Base-by-base conservation (phyloP, 2,113 vertebrate genomes). In the Jaculus jaculus region DNA sequence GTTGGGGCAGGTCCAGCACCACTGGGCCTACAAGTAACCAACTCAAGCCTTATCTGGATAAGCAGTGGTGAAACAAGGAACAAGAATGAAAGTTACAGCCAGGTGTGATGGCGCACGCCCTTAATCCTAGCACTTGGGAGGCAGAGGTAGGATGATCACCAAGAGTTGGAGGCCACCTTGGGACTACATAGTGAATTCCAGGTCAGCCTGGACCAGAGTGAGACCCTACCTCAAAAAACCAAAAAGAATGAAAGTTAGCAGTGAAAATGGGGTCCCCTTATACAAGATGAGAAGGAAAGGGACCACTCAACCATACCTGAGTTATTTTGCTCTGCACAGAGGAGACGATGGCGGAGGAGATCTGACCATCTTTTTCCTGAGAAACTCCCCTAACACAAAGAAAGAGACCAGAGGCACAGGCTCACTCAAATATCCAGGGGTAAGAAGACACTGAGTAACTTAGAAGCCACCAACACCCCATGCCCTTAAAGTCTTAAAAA, bases 241-340 rank as follows among this genome's bases (percentile, higher is more conserved):
- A 51, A 51, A 51, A 8, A 51, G 51, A 51, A 51, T 16, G 15
- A 10, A 13, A 39, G 28, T 4, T 0, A 30, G 32, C 15, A 10
- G 42, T 5, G 47, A n/a, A 66, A 51, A 5, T 23, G 30, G 51
- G 47, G 15, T 47, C n/a, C 28, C 18, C 9, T 54, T 2, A 17
- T 3, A 39, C 15, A 42, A 30, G 11, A 3, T 18, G 69, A 34
- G 39, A 12, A 26, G 30, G n/a, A 0, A 71, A 13, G 0, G 26
- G 80, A 51, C 37, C 24, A 26, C 23, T 30, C 18, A 39, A 6
- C 4, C 79, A n/a, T 98, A 99, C 99, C 99, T 99, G 99, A 99
- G 99, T 99, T 98, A 99, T 99, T 99, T 99, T 99, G 97, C 99
- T 98, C 98, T 99, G 99, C 95, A 99, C 99, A 2, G 99, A 99